A percentile compares a stretch with the other conserved stretches of the same genome.
These are phyloP conservation scores for Blastobasis adustella DNA, from an alignment of 2,888 invertebrate species.

Conservation along the genomic window DNA sequence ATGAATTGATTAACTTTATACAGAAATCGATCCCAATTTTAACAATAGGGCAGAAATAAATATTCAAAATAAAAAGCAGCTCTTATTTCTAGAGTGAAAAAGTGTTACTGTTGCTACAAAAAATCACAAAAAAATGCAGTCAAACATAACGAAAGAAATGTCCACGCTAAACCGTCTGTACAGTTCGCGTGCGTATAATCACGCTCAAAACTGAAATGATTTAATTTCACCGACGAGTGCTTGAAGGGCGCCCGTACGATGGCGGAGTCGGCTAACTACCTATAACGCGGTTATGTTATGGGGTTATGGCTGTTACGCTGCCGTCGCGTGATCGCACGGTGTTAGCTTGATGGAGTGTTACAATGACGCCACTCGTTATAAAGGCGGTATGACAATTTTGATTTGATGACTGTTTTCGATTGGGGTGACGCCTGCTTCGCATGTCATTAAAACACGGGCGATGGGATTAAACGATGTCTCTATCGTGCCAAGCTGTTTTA, in stretches of 20 bases:
- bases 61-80: too few relatives aligned
- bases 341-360: slow-evolving; percentile 66
- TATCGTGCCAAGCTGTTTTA: too few relatives aligned
- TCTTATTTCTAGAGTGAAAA: too few relatives aligned
- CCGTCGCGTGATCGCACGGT: slow-evolving; percentile 59
- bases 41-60: too few relatives aligned
- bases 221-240: slow-evolving; percentile 57
- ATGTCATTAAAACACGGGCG: slow-evolving; percentile 20
- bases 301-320: slow-evolving; percentile 23
- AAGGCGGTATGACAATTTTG: background rate
- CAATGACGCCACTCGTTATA: background rate
- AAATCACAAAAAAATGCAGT: too few relatives aligned
- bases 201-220: slow-evolving; percentile 62
- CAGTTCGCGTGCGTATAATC: slow-evolving; percentile 52
- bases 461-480: slow-evolving; percentile 5
- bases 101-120: too few relatives aligned
- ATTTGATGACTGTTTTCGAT: slow-evolving; percentile 2
- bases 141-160: too few relatives aligned
- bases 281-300: slow-evolving; percentile 5
- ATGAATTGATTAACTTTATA: too few relatives aligned
- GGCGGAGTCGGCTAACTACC: background rate
- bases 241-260: slow-evolving; percentile 29
- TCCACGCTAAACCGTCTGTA: too few relatives aligned
- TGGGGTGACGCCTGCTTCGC: slow-evolving; percentile 22
- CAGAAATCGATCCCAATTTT: too few relatives aligned